Conservation (phyloP, 2,113 vertebrate genomes). For the Gadus chalcogrammus region DNA sequence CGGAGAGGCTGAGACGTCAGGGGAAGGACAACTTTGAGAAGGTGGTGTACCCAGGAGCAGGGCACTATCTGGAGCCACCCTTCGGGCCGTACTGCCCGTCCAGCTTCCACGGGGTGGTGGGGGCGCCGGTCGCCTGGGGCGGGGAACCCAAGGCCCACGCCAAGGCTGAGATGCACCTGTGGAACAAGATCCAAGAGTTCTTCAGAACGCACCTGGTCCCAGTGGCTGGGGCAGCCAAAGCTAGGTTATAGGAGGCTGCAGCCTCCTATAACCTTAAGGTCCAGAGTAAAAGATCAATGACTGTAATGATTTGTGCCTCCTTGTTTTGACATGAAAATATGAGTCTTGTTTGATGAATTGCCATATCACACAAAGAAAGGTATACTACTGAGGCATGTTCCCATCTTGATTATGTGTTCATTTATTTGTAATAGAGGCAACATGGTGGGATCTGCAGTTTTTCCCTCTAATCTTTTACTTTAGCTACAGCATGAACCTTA, state of each 20-base stretch:
- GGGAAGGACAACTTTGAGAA: conserved; percentile 64
- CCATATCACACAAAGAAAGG: too few species aligned
- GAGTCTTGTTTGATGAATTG: too few species aligned
- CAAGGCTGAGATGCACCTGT: conserved; percentile 56
- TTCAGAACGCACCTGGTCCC: conserved; percentile 46
- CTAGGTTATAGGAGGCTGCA: conserved; percentile 34
- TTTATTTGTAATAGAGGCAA: too few species aligned
- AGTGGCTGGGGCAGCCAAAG: not conserved
- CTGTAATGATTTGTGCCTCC: too few species aligned
- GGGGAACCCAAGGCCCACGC: conserved; percentile 50
- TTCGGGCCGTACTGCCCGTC: conserved; percentile 56
- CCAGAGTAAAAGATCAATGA: too few species aligned
- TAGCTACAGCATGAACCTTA: too few species aligned
- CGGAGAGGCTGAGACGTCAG: conserved; percentile 51
- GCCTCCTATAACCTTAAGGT: too few species aligned
- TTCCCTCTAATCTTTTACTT: too few species aligned
- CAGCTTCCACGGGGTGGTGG: conserved; percentile 14
- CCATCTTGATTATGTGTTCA: too few species aligned
- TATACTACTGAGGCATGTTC: too few species aligned
- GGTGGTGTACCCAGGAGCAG: conserved; percentile 46
- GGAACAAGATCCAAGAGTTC: conserved; percentile 62
- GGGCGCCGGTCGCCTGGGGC: conserved; percentile 45
- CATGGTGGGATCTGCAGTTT: too few species aligned
- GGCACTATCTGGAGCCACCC: conserved; percentile 59
- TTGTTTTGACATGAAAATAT: too few species aligned